Evolutionary conservation across 2,888 invertebrate species (phyloP).

Genomic region (Salpingus planirostris): DNA sequence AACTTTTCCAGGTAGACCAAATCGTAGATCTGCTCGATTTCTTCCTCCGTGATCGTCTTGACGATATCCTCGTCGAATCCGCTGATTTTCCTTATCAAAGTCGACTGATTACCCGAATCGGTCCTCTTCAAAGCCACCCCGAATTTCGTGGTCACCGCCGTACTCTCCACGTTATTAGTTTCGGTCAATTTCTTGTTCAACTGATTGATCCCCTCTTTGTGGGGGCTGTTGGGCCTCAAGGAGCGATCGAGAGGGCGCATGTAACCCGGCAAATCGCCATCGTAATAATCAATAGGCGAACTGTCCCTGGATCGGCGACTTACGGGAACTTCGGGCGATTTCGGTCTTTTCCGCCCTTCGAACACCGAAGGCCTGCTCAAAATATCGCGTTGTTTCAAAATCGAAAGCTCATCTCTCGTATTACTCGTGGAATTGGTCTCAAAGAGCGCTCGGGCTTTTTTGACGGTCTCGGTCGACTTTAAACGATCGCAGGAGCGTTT

Average conservation of each 20-base stretch:
- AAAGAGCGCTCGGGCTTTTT: slow-evolving; percentile 61
- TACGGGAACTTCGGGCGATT: slow-evolving; percentile 5
- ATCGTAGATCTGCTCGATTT: slow-evolving; percentile 67
- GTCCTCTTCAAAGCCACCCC: slow-evolving; percentile 57
- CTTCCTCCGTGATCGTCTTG: slow-evolving; percentile 37
- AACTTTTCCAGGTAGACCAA: slow-evolving; percentile 61
- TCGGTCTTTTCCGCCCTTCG: slow-evolving; percentile 29
- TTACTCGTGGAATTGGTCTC: slow-evolving; percentile 44
- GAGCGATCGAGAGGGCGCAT: slow-evolving; percentile 11
- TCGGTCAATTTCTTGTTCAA: slow-evolving; percentile 8
- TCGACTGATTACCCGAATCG: slow-evolving; percentile 40
- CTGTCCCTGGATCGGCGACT: too few species aligned
- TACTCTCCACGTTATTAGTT: slow-evolving; percentile 8
- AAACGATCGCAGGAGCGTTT: slow-evolving; percentile 35
- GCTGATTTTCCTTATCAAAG: not conserved
- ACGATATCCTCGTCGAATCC: slow-evolving; percentile 13
- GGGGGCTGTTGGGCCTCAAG: slow-evolving; percentile 21
- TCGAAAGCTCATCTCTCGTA: not conserved
- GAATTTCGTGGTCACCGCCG: slow-evolving; percentile 47
- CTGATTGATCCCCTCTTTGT: slow-evolving; percentile 15
- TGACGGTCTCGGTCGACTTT: slow-evolving; percentile 56
- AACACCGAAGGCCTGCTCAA: slow-evolving; percentile 45
- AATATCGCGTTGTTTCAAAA: slow-evolving; percentile 43
- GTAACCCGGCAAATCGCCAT: slow-evolving; percentile 12
- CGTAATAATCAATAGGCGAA: slow-evolving; percentile 9